phyloP scores from a whole-genome alignment of 1,140 invertebrate genomes.

The Trachymyrmex cornetzi region DNA sequence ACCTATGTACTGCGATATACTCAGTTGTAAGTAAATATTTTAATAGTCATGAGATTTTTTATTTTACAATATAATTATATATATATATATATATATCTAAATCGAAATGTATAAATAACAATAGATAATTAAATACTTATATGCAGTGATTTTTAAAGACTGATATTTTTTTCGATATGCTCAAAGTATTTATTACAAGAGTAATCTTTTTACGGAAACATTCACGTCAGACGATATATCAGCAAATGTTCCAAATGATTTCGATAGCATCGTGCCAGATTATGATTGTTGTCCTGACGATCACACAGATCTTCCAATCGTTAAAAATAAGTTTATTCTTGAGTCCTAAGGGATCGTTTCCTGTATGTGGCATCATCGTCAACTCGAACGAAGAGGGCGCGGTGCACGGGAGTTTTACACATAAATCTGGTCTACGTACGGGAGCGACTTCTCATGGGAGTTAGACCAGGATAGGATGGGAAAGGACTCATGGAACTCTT shows the following conservation, averaged over 20 bases:
- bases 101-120: no score
- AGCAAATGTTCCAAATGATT: not conserved
- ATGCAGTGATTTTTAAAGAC: not conserved
- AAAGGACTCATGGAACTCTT: constrained; percentile 84
- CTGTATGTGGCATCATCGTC: constrained; percentile 80
- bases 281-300: constrained; percentile 61
- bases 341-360: constrained; percentile 85
- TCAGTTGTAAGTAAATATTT: not conserved
- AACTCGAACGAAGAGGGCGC: constrained; percentile 79
- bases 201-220: not conserved
- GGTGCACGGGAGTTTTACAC: constrained; percentile 84
- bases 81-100: no score
- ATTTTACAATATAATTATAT: not conserved
- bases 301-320: constrained; percentile 81
- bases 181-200: not conserved
- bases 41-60: not conserved
- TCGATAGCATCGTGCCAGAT: not conserved
- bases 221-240: not conserved
- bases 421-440: constrained; percentile 86
- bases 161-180: not conserved
- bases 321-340: constrained; percentile 84
- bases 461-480: constrained; percentile 81
- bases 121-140: not conserved
- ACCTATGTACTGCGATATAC: not conserved
- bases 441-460: constrained; percentile 82